Conservation (phyloP, 2,113 vertebrate species). For the Sceloporus tristichus region DNA sequence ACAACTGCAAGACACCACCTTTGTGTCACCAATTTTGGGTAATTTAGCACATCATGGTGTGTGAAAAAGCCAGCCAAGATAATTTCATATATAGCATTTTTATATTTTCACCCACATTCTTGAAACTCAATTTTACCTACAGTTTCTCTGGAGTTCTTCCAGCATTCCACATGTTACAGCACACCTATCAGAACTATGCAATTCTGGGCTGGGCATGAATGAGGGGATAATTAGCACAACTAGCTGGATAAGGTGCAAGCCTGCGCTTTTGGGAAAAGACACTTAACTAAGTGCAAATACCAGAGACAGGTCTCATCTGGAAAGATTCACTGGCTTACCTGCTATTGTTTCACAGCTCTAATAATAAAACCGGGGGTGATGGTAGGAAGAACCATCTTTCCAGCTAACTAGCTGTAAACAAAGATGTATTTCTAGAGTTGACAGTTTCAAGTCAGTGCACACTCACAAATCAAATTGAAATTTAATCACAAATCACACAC, state of each 20-base stretch:
- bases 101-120: slow-evolving; percentile 45
- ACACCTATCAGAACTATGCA: slow-evolving; percentile 86
- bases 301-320: slow-evolving; percentile 4
- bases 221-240: slow-evolving; percentile 54
- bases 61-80: neutral
- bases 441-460: neutral
- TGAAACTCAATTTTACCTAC: slow-evolving; percentile 68
- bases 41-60: neutral
- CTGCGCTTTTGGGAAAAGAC: slow-evolving; percentile 38
- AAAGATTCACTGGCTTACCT: slow-evolving; percentile 28
- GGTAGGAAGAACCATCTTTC: slow-evolving; percentile 2
- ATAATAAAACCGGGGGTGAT: neutral
- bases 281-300: slow-evolving; percentile 45
- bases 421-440: neutral
- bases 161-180: slow-evolving; percentile 74
- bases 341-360: neutral
- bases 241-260: slow-evolving; percentile 21
- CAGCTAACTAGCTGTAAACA: neutral
- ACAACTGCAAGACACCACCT: slow-evolving; percentile 11
- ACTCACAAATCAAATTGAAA: neutral
- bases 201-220: slow-evolving; percentile 68
- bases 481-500: neutral
- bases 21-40: neutral
- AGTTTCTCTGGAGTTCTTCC: slow-evolving; percentile 67
- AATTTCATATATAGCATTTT: slow-evolving; percentile 17